Conservation (phyloP, 2,888 invertebrate genomes). For the Boloria selene region DNA sequence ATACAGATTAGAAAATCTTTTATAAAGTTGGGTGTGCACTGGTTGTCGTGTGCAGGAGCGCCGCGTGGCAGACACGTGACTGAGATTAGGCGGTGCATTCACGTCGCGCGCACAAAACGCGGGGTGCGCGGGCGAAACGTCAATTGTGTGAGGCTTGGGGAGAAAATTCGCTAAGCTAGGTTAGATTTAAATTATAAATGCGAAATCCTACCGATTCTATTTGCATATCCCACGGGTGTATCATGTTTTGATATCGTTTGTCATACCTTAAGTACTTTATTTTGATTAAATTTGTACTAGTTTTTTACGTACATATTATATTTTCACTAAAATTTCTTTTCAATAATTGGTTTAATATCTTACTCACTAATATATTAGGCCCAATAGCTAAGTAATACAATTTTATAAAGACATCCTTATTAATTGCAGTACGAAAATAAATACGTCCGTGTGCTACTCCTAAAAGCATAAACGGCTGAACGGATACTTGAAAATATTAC, state of each 20-base stretch:
- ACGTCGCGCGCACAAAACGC: slow-evolving; percentile 74
- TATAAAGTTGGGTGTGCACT: slow-evolving; percentile 54
- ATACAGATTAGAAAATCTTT: slow-evolving; percentile 46
- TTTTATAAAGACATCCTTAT: background rate
- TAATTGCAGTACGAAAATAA: too few relatives aligned
- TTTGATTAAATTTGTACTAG: background rate
- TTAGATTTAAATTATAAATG: slow-evolving; percentile 79
- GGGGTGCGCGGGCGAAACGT: slow-evolving; percentile 69
- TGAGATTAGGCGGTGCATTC: slow-evolving; percentile 76
- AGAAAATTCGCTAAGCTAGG: slow-evolving; percentile 75
- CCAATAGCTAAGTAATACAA: too few relatives aligned
- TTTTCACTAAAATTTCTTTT: too few relatives aligned
- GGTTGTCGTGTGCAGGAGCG: slow-evolving; percentile 74
- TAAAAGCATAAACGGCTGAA: too few relatives aligned
- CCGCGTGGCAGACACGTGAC: slow-evolving; percentile 74
- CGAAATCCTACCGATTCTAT: slow-evolving; percentile 69
- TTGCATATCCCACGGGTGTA: slow-evolving; percentile 77
- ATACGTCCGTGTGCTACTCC: too few relatives aligned
- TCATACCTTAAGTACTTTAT: slow-evolving; percentile 29
- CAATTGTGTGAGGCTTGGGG: slow-evolving; percentile 75
- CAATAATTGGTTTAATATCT: too few relatives aligned
- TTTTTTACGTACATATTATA: too few relatives aligned
- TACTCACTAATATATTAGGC: too few relatives aligned
- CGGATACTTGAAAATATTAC: too few relatives aligned
- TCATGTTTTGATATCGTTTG: slow-evolving; percentile 37